Percentiles rank a stretch among this genome's conserved stretches.
These are phyloP conservation scores for Coracopsis vasa DNA, from an alignment of 2,113 vertebrate genomes.

Conservation along the genomic window DNA sequence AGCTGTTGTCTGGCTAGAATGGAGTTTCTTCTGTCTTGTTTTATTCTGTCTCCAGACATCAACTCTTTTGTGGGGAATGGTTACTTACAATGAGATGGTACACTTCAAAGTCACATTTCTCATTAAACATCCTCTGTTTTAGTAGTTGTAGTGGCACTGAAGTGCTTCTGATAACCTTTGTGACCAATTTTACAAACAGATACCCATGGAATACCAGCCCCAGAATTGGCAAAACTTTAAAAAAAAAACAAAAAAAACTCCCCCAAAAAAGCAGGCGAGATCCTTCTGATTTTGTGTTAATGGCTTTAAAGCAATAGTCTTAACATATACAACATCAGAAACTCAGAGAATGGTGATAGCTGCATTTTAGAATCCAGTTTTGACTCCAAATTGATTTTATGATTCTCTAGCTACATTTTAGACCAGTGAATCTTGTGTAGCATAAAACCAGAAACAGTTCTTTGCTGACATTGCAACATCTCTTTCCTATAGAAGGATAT, in stretches of 20 bases:
- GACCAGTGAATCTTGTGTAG: neutral
- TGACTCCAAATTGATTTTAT: neutral
- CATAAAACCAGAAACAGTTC: neutral
- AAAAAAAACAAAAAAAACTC: neutral
- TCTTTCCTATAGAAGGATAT: conserved; percentile 45
- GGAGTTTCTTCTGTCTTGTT: neutral
- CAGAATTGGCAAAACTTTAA: neutral
- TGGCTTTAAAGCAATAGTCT: neutral
- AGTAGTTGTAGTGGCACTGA: neutral
- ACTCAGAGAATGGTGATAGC: neutral
- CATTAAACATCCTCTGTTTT: neutral
- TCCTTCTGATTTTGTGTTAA: neutral
- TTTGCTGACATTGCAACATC: neutral
- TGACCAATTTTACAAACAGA: neutral
- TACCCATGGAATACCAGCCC: neutral
- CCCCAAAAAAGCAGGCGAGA: neutral
- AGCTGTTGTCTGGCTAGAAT: neutral
- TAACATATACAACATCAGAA: neutral
- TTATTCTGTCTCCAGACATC: neutral
- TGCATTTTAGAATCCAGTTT: neutral
- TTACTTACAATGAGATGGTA: neutral
- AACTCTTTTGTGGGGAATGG: neutral
- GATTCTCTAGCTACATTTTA: neutral
- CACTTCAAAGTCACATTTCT: neutral
- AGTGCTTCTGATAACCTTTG: neutral